phyloP scores from a whole-genome alignment of 2,797 vertebrate genomes.

The Balearica regulorum region DNA sequence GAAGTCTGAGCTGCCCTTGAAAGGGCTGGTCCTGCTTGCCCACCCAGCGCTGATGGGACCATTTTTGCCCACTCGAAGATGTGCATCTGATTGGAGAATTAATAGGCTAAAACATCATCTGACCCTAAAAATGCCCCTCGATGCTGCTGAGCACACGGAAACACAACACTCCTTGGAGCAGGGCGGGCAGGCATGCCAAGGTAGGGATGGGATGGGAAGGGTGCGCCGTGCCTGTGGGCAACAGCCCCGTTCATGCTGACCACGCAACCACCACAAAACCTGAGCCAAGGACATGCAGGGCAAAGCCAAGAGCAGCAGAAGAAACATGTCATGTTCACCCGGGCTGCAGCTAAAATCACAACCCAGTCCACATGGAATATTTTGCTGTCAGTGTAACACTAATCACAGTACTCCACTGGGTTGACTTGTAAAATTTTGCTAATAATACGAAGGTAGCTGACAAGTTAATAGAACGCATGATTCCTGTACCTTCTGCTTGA shows the following conservation, averaged over 20 bases:
- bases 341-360: background rate
- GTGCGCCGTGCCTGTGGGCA: rapidly evolving
- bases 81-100: background rate
- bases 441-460: conserved; percentile 43
- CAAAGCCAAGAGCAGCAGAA: background rate
- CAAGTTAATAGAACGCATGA: conserved; percentile 6
- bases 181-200: background rate
- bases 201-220: background rate
- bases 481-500: conserved; percentile 39
- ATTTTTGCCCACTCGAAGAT: background rate
- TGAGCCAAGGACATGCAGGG: background rate
- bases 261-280: rapidly evolving
- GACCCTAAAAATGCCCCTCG: rapidly evolving
- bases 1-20: background rate
- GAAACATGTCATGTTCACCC: background rate
- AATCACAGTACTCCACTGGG: background rate
- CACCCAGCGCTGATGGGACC: background rate
- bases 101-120: background rate
- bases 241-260: background rate
- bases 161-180: rapidly evolving
- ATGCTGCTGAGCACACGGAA: background rate
- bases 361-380: background rate
- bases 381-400: background rate
- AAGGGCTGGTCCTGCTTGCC: background rate
- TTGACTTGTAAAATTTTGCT: conserved; percentile 52